phyloP scores from a whole-genome alignment of 2,888 invertebrate species.

The Embidobia sp. region DNA sequence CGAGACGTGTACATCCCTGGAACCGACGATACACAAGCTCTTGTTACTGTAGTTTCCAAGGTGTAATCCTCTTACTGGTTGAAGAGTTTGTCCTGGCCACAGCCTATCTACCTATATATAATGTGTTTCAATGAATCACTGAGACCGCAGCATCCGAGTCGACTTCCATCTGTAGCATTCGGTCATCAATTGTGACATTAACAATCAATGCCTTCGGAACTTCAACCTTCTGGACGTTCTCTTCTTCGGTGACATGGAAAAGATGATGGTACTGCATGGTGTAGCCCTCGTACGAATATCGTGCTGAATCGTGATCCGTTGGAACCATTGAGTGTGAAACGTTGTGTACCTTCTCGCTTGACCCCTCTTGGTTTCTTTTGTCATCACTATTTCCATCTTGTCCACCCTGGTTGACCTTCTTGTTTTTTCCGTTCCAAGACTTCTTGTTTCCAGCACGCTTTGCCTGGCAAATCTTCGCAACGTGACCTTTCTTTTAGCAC shows the following conservation, averaged over 20 bases:
- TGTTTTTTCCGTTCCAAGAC: not conserved
- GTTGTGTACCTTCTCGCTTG: not conserved
- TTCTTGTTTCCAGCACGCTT: not conserved
- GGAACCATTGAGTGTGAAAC: not conserved
- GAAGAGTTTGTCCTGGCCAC: slow-evolving; percentile 6
- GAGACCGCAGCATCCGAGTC: slow-evolving; percentile 18
- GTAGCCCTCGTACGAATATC: not conserved
- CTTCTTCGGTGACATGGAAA: not conserved
- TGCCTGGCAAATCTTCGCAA: slow-evolving; percentile 7
- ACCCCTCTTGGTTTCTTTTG: too few relatives aligned
- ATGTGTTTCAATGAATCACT: slow-evolving; percentile 10
- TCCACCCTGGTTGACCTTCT: not conserved
- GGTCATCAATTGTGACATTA: not conserved
- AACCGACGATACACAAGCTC: slow-evolving; percentile 12
- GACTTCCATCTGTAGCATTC: not conserved
- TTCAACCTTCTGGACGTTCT: not conserved
- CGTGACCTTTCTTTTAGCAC: slow-evolving; percentile 15
- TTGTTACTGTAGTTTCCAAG: slow-evolving; percentile 19
- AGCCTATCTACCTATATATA: not conserved
- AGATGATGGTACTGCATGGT: not conserved
- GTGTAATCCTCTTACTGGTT: not conserved
- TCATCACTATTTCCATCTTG: not conserved
- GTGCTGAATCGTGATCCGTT: not conserved
- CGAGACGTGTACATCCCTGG: slow-evolving; percentile 6
- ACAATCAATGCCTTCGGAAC: slow-evolving; percentile 7